These are phyloP conservation scores for Heterohyrax brucei DNA, from an alignment of 2,797 vertebrate genomes.

Conservation along the genomic window DNA sequence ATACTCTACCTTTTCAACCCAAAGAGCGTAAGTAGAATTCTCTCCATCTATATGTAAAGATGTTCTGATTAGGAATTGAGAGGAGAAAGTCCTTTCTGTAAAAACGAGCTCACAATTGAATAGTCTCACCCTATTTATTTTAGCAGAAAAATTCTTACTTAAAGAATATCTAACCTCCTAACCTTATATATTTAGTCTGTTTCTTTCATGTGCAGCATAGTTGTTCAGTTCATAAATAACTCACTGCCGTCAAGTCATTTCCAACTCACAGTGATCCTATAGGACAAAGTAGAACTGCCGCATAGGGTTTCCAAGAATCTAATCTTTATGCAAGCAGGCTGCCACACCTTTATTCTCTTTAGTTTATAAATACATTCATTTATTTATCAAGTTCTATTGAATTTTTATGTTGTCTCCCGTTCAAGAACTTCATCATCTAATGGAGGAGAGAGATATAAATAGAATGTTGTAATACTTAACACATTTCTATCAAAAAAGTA, in stretches of 20 bases:
- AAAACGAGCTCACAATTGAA: constrained; percentile 19
- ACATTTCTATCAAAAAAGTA: not conserved
- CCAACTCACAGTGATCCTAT: no score
- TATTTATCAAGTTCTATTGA: constrained; percentile 4
- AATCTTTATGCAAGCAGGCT: no score
- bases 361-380: not conserved
- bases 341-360: no score
- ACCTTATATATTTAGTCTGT: not conserved
- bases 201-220: not conserved
- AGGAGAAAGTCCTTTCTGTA: not conserved
- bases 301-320: no score
- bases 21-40: not conserved
- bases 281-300: no score
- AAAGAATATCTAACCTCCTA: not conserved
- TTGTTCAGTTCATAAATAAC: not conserved
- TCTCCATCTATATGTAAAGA: not conserved
- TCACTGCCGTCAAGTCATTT: no score
- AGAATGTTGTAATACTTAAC: not conserved
- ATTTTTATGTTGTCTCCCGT: not conserved
- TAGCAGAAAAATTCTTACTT: constrained; percentile 44
- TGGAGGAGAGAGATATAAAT: not conserved
- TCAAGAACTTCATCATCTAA: not conserved
- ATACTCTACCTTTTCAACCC: not conserved
- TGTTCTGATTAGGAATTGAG: constrained; percentile 12
- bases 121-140: not conserved